Conservation (phyloP, 2,797 vertebrate genomes). For the Arremon aurantiirostris region DNA sequence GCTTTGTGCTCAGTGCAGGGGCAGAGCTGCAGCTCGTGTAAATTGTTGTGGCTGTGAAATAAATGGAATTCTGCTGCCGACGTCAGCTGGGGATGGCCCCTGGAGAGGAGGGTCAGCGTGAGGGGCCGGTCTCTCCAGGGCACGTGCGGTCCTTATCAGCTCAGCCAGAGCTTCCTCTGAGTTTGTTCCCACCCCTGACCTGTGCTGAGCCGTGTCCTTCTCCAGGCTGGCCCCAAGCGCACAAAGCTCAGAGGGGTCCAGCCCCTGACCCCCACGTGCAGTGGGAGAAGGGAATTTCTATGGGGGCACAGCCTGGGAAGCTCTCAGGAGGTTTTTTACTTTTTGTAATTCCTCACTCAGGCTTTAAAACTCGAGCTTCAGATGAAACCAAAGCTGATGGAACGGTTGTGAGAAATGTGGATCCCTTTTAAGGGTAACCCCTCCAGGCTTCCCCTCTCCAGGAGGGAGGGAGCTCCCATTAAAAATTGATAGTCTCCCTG, state of each 20-base stretch:
- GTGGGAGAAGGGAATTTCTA: accelerated
- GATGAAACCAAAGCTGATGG: accelerated
- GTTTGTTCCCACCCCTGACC: not conserved
- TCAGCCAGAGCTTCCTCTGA: not conserved
- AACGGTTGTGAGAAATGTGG: not conserved
- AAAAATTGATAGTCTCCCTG: not conserved
- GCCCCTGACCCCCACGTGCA: accelerated
- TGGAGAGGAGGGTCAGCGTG: not conserved
- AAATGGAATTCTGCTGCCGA: not conserved
- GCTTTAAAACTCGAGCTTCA: not conserved
- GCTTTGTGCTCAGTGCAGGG: not conserved
- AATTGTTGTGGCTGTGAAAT: not conserved
- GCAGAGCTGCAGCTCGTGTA: not conserved
- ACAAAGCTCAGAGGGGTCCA: accelerated
- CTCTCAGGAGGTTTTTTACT: not conserved
- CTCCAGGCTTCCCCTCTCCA: not conserved
- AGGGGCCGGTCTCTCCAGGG: accelerated
- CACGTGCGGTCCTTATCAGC: not conserved
- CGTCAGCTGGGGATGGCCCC: not conserved
- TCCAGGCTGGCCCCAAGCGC: accelerated
- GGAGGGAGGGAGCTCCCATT: not conserved
- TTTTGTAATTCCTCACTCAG: not conserved
- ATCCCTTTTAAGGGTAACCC: not conserved
- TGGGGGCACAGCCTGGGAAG: not conserved
- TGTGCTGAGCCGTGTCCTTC: too few relatives aligned